A percentile compares a stretch with the other conserved stretches of the same genome.
phyloP scores from a whole-genome alignment of 2,797 vertebrate genomes.

The Remorina albescens region DNA sequence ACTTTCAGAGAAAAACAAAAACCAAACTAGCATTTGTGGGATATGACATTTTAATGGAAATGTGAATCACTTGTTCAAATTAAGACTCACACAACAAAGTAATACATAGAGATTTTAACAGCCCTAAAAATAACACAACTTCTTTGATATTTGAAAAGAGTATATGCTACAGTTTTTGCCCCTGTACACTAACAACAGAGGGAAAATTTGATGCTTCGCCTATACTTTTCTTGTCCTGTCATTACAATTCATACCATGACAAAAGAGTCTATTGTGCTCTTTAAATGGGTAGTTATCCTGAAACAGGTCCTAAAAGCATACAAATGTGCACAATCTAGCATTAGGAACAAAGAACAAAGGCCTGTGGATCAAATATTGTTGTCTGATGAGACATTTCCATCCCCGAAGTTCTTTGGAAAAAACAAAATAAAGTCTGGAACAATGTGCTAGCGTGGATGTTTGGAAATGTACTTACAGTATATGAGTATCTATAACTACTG shows the following conservation, averaged over 20 bases:
- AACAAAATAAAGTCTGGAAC: neutral
- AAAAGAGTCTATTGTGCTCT: neutral
- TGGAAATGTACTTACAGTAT: neutral
- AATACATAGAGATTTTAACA: no score
- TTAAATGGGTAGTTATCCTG: neutral
- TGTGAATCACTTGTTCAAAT: neutral
- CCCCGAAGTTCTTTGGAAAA: neutral
- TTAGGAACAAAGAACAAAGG: neutral
- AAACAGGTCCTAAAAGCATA: neutral
- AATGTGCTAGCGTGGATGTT: neutral
- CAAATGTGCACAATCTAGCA: neutral
- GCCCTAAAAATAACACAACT: no score
- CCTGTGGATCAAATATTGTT: neutral
- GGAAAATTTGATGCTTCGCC: neutral
- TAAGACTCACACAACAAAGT: no score
- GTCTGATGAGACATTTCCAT: neutral
- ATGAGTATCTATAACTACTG: neutral
- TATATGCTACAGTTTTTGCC: no score
- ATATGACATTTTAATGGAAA: neutral
- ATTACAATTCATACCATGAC: neutral
- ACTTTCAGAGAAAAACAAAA: slow-evolving; percentile 1
- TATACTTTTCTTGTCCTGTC: neutral
- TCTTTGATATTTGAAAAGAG: no score
- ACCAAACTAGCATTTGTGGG: neutral
- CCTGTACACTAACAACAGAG: no score